Evolutionary conservation across 1,140 invertebrate genomes (phyloP), one percentile per base, ranked within the genome.

Genomic region (Cepaea nemoralis): DNA sequence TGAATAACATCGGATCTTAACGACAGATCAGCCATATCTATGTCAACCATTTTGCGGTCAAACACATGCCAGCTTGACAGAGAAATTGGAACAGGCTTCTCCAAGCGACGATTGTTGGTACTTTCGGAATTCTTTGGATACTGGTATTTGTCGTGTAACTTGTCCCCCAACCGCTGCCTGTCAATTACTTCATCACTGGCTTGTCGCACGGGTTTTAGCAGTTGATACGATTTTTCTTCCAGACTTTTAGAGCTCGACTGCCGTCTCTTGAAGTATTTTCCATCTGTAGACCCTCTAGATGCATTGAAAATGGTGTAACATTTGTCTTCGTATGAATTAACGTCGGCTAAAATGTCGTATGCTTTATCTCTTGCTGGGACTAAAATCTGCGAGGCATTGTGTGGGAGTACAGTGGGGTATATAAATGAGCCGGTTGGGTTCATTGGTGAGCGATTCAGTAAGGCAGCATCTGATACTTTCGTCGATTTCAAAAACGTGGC

Each of bases 391-490:
- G 78, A 73, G 5, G 50, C 31, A 39, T 55, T 71, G 8, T 63
- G 59, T 16, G 63, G 35, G 84, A 80, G 85, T 1, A 88, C 74
- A 48, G 87, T 85, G n/a, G 88, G 87, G 77, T 89, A 89, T 1
- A 88, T 78, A 22, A 89, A 87, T 27, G 86, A 82, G 10, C 85
- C 80, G 12, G 86, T 77, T 2, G 88, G 76, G 16, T 84, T 80
- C 19, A 83, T 55, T 22, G 87, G 84, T 8, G 85, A 84, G 31
- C 80, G 77, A 14, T 76, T 77, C 37, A 84, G 75, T 39, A 86
- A 80, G 63, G 79, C 84, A 40, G 83, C 80, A 0, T 86, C 85
- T 27, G 85, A 31, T 31, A 63, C 33, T n/a, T 66, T 14, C 22
- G 84, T 80, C 14, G 83, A 83, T 59, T 85, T 86, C 27, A 89